Evolutionary conservation across 2,797 vertebrate species (phyloP), one percentile per base, ranked within the genome.

Genomic region (Sparidentex hasta): DNA sequence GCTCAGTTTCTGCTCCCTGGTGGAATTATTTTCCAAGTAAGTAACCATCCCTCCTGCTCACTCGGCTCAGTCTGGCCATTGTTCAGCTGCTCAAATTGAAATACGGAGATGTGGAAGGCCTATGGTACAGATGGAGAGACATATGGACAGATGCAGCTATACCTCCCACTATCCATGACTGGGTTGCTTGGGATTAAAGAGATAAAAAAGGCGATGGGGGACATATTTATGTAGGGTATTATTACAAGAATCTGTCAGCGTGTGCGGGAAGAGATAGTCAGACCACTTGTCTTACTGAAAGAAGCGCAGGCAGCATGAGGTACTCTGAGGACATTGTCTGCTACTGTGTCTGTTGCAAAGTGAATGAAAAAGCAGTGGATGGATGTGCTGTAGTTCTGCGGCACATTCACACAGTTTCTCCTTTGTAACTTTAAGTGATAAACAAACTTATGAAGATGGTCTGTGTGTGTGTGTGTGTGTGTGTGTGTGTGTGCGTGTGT

Each of bases 51-150:
- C 54, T 66, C 43, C n/a, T 5, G 44, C 62, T 55, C 20, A 13
- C 71, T 71, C 17, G 2, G 55, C 78, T 65, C 56, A 41, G 57
- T 52, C 57, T 73, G 71, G 63, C 65, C 65, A 63, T 65, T 83
- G 78, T 88, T 86, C 63, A 70, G 74, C 0, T 57, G 72, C 78
- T 88, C 75, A 80, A 66, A 72, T 12, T 65, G 82, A 86, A 88
- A 82, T 17, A 82, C 5, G 33, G 64, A 84, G 77, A 80, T 67
- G 85, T 78, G 44, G 41, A 66, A 56, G 70, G 74, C 65, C 65
- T 46, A 0, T 58, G 55, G 23, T 67, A 27, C 87, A 90, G 88
- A 85, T 78, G 86, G 82, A 84, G 80, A 86, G 86, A 82, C 77
- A 82, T 87, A 84, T 64, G 80, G 86, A 77, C 83, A 18, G 75